Percentiles rank a stretch among this genome's conserved stretches.
These are phyloP conservation scores for Lepidochrysops patricia DNA, from an alignment of 2,888 invertebrate species.

Conservation along the genomic window DNA sequence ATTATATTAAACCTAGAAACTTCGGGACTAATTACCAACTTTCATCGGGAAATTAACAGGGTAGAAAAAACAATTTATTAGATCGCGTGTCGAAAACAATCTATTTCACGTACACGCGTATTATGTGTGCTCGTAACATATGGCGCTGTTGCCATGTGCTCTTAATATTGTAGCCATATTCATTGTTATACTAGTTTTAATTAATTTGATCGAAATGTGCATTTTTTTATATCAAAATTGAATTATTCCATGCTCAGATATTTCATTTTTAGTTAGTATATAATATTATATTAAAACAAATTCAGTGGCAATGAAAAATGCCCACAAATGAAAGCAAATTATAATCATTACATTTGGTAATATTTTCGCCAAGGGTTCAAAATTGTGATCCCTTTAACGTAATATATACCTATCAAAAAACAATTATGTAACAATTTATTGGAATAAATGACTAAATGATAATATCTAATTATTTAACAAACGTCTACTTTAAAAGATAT, in stretches of 20 bases:
- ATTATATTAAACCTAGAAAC: neutral
- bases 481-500: no score
- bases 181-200: neutral
- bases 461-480: no score
- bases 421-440: no score
- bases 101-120: neutral
- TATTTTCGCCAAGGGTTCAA: no score
- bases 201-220: neutral
- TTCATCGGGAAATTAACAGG: conserved; percentile 4
- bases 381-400: no score
- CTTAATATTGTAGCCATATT: neutral
- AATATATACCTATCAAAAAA: no score
- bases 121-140: neutral
- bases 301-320: no score
- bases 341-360: no score
- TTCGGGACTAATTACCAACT: conserved; percentile 1
- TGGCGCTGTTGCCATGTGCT: neutral
- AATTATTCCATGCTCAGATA: neutral
- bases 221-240: neutral
- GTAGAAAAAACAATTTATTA: conserved; percentile 2
- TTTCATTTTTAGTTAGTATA: no score
- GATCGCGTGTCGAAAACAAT: conserved; percentile 9
- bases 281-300: no score
- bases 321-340: no score
- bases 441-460: no score